Percentiles rank a stretch among this genome's conserved stretches.
Conservation (phyloP, 2,888 invertebrate genomes). For the Trachelus tabidus region DNA sequence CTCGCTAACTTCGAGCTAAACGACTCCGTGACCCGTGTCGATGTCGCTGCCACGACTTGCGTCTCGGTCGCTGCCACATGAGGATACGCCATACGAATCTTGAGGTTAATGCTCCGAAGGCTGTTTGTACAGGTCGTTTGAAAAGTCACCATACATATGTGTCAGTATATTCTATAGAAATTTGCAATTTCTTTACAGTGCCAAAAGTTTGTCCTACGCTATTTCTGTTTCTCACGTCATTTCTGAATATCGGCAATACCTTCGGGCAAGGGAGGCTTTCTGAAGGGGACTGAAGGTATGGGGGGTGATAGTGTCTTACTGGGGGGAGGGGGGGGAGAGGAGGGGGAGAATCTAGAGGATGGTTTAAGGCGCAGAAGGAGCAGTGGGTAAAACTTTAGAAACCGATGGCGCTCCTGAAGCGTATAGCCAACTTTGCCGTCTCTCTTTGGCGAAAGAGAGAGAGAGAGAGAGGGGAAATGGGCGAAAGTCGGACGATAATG, state of each 20-base stretch:
- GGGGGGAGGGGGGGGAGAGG: too few relatives aligned
- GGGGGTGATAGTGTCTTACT: too few relatives aligned
- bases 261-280: not conserved
- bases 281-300: too few relatives aligned
- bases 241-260: slow-evolving; percentile 29
- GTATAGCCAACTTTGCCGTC: not conserved
- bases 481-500: slow-evolving; percentile 7
- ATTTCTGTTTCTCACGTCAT: slow-evolving; percentile 14
- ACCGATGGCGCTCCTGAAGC: not conserved
- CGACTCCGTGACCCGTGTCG: slow-evolving; percentile 32
- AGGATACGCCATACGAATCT: too few relatives aligned
- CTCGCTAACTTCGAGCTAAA: slow-evolving; percentile 35
- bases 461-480: slow-evolving; percentile 19
- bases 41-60: too few relatives aligned
- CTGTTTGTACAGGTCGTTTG: too few relatives aligned
- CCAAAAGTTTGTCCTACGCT: slow-evolving; percentile 21
- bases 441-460: slow-evolving; percentile 17
- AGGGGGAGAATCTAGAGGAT: not conserved
- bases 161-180: too few relatives aligned
- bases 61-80: too few relatives aligned
- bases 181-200: not conserved
- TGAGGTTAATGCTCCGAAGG: too few relatives aligned
- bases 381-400: not conserved
- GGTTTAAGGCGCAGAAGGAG: not conserved
- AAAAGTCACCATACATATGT: too few relatives aligned